These are phyloP conservation scores for Mirounga angustirostris DNA, from an alignment of 2,113 vertebrate genomes.

Conservation along the genomic window DNA sequence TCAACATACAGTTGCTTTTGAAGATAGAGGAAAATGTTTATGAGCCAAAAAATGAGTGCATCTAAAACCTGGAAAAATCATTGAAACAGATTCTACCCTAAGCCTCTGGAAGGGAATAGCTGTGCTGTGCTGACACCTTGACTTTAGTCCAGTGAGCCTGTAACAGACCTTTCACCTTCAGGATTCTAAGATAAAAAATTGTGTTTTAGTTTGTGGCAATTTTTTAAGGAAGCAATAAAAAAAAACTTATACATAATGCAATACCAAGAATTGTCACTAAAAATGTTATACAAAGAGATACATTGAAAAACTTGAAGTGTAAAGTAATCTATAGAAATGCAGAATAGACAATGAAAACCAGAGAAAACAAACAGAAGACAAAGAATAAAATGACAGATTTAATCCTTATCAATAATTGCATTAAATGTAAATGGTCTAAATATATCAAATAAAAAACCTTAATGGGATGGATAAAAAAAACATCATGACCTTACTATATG, in stretches of 20 bases:
- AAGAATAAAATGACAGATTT: background rate
- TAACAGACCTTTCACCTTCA: background rate
- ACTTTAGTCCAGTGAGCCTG: background rate
- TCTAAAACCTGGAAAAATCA: background rate
- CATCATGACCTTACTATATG: background rate
- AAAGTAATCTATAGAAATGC: background rate
- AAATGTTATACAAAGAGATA: background rate
- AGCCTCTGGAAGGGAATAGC: background rate
- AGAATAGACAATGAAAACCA: background rate
- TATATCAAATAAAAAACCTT: background rate
- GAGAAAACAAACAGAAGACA: background rate
- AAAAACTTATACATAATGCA: background rate
- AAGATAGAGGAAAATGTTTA: background rate
- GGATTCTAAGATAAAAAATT: background rate
- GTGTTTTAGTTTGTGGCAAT: background rate
- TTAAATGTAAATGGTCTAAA: background rate
- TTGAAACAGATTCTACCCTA: background rate
- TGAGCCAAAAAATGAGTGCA: background rate
- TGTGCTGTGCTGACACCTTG: background rate
- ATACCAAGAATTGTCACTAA: background rate
- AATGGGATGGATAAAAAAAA: background rate
- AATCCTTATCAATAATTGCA: background rate
- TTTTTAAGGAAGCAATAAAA: background rate
- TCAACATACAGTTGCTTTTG: background rate
- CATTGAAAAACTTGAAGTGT: background rate